Base-by-base conservation (phyloP, 2,888 invertebrate genomes). In the Rotaria socialis region DNA sequence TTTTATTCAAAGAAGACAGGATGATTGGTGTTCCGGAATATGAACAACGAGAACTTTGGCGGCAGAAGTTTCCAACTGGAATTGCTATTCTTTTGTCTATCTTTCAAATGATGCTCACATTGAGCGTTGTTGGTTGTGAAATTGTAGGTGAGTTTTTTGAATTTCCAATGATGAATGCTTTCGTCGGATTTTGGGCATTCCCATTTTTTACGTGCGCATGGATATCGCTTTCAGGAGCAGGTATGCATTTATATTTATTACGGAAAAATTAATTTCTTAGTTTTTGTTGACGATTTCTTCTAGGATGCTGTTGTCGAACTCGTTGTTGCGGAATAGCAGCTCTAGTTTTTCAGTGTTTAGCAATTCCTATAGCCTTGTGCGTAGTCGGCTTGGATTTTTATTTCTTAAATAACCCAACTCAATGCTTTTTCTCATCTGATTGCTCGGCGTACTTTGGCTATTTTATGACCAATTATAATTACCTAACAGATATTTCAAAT, bases 231-330 rank as follows among this genome's bases (percentile, higher is more conserved):
- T 24, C n/a, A 58, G 58, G 58, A 7, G 8, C 58, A n/a, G 22
- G 58, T n/a, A n/a, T 10, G n/a, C 16, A 0, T 58, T n/a, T 3
- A 22, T 1, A 22, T 58, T 2, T 10, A n/a, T 58, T 58, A n/a
- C 8, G 10, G 6, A n/a, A 10, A 58, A 22, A 58, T 58, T n/a
- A 58, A 14, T 50, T 11, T 50, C 10, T 58, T 58, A 2, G 1
- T 11, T 6, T 58, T 8, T 0, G 35, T 58, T 58, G 10, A n/a
- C 3, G 35, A 35, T 35, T 35, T 35, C 7, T 58, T 10, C 0
- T 22, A 58, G 58, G n/a, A n/a, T 58, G 58, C n/a, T 58, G 58
- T n/a, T 58, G 58, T 58, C 58, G 58, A n/a, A n/a, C n/a, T n/a
- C 58, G 58, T n/a, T 58, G 58, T n/a, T 58, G 58, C n/a, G n/a